These are phyloP conservation scores for Zelleria hepariella DNA, from an alignment of 2,888 invertebrate genomes.

Conservation along the genomic window DNA sequence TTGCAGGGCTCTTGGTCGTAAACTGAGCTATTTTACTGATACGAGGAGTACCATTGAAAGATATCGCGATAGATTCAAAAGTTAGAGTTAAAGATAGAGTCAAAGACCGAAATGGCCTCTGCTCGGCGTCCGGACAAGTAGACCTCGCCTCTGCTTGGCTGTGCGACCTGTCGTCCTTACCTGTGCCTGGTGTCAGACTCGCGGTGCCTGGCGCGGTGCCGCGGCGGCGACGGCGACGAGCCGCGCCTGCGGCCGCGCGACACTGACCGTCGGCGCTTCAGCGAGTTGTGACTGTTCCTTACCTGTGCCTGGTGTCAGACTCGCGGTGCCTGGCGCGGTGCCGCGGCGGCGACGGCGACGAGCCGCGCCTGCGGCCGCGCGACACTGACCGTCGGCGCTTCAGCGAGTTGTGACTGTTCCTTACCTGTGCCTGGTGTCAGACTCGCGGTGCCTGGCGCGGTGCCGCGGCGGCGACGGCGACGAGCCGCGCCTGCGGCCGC, in stretches of 20 bases:
- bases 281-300: constrained; percentile 1
- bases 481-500: constrained; percentile 33
- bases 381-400: constrained; percentile 29
- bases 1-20: too few species aligned
- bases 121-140: too few species aligned
- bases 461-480: constrained; percentile 15
- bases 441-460: constrained; percentile 13
- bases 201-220: constrained; percentile 14
- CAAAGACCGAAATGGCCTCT: too few species aligned
- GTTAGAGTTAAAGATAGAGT: too few species aligned
- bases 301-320: constrained; percentile 13
- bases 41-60: too few species aligned
- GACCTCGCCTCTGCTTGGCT: too few species aligned
- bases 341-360: constrained; percentile 14
- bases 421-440: constrained; percentile 13
- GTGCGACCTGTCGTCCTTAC: too few species aligned
- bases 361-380: constrained; percentile 34
- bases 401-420: neutral
- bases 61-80: too few species aligned
- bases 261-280: constrained; percentile 26
- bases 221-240: constrained; percentile 14
- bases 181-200: constrained; percentile 14
- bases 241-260: constrained; percentile 37
- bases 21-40: too few species aligned
- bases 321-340: constrained; percentile 14